These are phyloP conservation scores for Ischnus inquisitorius DNA, from an alignment of 2,888 invertebrate species.

Conservation along the genomic window DNA sequence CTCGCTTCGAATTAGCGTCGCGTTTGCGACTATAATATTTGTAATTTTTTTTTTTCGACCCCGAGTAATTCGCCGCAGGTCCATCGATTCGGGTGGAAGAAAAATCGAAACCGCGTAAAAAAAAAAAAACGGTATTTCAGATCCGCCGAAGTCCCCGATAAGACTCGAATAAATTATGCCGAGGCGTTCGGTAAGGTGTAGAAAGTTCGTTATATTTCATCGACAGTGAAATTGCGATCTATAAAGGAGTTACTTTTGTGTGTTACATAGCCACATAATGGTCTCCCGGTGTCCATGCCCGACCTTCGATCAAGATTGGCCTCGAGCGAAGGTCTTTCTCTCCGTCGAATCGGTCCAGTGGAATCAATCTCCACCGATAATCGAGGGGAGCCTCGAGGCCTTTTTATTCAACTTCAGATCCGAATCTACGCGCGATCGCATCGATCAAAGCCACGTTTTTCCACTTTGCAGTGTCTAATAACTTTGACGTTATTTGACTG, in stretches of 20 bases:
- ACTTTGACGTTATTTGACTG: not conserved
- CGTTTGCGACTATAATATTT: constrained; percentile 6
- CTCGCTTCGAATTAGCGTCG: constrained; percentile 43
- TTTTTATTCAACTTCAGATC: constrained; percentile 13
- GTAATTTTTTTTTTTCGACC: constrained; percentile 36
- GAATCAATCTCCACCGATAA: constrained; percentile 35
- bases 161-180: constrained; percentile 20
- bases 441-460: constrained; percentile 9
- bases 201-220: constrained; percentile 36
- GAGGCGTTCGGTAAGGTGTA: constrained; percentile 18
- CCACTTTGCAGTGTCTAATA: not conserved
- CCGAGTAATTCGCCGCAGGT: not conserved
- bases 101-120: not conserved
- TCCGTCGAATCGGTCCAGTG: constrained; percentile 30
- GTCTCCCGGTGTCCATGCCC: constrained; percentile 23
- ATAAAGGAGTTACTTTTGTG: not conserved
- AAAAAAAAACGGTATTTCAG: not conserved
- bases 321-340: constrained; percentile 56
- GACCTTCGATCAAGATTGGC: constrained; percentile 61
- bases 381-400: constrained; percentile 27
- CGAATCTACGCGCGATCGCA: constrained; percentile 3
- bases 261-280: constrained; percentile 12
- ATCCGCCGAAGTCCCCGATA: not conserved
- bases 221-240: constrained; percentile 38
- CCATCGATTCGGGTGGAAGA: not conserved